Evolutionary conservation across 2,797 vertebrate genomes (phyloP).

Genomic region (Echeneis naucrates): DNA sequence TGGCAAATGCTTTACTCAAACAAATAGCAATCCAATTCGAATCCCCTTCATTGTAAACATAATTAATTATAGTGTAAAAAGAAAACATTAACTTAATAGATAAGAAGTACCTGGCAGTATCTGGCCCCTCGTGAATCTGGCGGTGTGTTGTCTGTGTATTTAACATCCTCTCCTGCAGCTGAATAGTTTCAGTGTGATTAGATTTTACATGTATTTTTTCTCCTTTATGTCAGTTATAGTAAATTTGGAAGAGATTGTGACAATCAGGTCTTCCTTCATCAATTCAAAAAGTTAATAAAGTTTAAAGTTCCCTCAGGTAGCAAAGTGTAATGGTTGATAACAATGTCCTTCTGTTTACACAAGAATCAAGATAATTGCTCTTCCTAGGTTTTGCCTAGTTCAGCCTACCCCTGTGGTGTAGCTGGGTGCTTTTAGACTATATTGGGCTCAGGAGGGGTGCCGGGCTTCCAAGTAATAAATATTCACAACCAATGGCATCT

Average conservation of each 20-base stretch:
- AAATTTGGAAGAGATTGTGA: not conserved
- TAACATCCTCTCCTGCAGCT: not conserved
- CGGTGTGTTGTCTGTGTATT: not conserved
- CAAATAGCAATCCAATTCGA: not conserved
- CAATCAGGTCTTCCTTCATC: not conserved
- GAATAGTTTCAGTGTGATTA: not conserved
- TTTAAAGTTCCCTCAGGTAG: not conserved
- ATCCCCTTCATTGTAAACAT: not conserved
- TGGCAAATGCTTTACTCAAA: not conserved
- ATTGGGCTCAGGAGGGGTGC: not conserved
- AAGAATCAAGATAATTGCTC: not conserved
- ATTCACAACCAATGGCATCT: not conserved
- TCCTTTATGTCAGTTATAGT: not conserved
- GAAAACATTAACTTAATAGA: not conserved
- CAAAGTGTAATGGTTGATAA: not conserved
- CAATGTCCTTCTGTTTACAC: not conserved
- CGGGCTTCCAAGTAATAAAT: constrained; percentile 1
- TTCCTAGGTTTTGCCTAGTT: not conserved
- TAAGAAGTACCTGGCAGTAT: not conserved
- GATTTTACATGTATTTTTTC: not conserved
- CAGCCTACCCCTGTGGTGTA: too few relatives aligned
- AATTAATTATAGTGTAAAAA: not conserved
- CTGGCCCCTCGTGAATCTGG: not conserved
- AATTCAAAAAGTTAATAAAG: not conserved
- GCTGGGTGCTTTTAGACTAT: not conserved